These are phyloP conservation scores for Hoplodrina ambigua DNA, from an alignment of 2,888 invertebrate genomes.

Conservation along the genomic window DNA sequence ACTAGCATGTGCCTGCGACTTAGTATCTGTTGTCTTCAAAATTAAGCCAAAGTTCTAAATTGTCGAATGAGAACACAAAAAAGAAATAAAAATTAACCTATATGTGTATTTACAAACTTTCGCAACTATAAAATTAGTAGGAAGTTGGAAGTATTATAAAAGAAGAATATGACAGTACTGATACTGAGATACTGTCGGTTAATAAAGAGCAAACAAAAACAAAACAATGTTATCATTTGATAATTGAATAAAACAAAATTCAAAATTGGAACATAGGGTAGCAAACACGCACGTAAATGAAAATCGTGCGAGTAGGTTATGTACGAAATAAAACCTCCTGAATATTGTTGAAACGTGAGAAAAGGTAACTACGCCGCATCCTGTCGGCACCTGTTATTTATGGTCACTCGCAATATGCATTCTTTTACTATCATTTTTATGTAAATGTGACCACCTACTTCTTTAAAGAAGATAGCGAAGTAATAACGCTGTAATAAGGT, in stretches of 20 bases:
- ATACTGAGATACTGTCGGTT: too few species aligned
- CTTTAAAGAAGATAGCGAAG: constrained; percentile 43
- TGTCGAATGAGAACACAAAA: too few species aligned
- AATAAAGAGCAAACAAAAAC: neutral
- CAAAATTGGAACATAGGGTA: constrained; percentile 28
- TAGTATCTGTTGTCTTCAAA: too few species aligned
- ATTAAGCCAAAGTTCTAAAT: too few species aligned
- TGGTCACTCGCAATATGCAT: constrained; percentile 61
- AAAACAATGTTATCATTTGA: neutral
- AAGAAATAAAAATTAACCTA: too few species aligned
- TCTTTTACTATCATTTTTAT: constrained; percentile 60
- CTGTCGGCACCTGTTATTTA: constrained; percentile 68
- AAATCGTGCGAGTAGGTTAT: constrained; percentile 19
- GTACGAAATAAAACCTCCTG: constrained; percentile 48
- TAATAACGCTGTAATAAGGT: constrained; percentile 31
- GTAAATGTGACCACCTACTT: constrained; percentile 51
- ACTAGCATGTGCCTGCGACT: too few species aligned
- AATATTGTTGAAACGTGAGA: constrained; percentile 58
- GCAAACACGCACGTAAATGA: constrained; percentile 27
- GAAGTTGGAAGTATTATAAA: too few species aligned
- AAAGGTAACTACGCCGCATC: constrained; percentile 55
- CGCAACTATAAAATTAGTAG: too few species aligned
- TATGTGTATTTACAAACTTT: too few species aligned
- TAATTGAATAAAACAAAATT: constrained; percentile 21
- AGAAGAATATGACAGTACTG: too few species aligned